Conservation (phyloP, 2,113 vertebrate species). For the Cochlearius cochlearius region DNA sequence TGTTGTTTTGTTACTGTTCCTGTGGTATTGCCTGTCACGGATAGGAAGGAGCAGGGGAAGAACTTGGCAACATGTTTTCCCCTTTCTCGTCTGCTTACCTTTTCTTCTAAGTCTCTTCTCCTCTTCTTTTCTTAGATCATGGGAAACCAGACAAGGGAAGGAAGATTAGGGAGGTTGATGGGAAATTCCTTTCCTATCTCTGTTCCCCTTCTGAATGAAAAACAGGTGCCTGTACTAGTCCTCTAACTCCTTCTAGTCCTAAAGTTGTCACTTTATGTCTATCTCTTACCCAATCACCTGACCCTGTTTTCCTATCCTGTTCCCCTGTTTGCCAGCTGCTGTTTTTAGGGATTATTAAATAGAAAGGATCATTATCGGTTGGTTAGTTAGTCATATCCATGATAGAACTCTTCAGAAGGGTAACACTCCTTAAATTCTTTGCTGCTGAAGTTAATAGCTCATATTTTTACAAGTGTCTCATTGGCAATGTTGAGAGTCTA, state of each 20-base stretch:
- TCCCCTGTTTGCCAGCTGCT: not conserved
- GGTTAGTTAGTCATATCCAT: not conserved
- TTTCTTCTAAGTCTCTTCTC: not conserved
- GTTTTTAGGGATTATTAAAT: not conserved
- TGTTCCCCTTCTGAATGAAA: not conserved
- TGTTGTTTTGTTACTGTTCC: not conserved
- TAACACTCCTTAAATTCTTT: not conserved
- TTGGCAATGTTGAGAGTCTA: not conserved
- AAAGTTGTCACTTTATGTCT: not conserved
- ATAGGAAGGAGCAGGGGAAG: not conserved
- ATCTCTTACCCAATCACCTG: not conserved
- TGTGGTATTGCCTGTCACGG: not conserved
- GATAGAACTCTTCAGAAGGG: not conserved
- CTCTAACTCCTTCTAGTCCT: not conserved
- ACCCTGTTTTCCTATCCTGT: not conserved
- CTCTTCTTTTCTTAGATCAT: not conserved
- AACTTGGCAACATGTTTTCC: not conserved
- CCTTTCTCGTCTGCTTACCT: not conserved
- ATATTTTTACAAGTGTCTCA: not conserved
- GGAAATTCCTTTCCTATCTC: not conserved
- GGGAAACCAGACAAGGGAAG: not conserved
- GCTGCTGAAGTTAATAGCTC: not conserved
- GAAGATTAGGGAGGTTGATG: not conserved
- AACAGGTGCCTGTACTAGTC: not conserved
- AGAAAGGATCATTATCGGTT: not conserved